Evolutionary conservation across 2,888 invertebrate species (phyloP).

Genomic region (Pocota personata): DNA sequence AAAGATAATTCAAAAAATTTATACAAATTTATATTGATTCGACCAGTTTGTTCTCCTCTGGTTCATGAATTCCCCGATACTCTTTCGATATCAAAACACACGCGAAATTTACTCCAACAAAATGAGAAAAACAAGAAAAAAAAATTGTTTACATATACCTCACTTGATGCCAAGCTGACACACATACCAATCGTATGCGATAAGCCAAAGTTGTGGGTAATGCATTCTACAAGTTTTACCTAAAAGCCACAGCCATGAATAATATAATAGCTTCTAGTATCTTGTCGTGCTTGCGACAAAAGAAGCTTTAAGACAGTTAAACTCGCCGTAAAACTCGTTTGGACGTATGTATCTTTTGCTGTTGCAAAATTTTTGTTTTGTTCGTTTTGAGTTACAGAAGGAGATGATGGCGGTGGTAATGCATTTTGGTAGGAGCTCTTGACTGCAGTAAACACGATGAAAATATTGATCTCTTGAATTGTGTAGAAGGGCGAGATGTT

Average conservation of each 20-base stretch:
- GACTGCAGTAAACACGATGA: not conserved
- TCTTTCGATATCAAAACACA: conserved; percentile 2
- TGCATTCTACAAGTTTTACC: conserved; percentile 59
- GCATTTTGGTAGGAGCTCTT: conserved; percentile 28
- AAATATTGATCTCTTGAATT: conserved; percentile 10
- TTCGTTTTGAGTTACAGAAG: conserved; percentile 3
- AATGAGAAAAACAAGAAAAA: not conserved
- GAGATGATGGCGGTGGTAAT: not conserved
- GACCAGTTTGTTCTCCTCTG: not conserved
- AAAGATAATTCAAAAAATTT: too few relatives aligned
- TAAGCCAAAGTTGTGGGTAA: conserved; percentile 32
- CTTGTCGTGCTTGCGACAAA: conserved; percentile 29
- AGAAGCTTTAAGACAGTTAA: conserved; percentile 30
- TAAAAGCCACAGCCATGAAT: conserved; percentile 45
- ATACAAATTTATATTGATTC: too few relatives aligned
- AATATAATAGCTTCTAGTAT: conserved; percentile 41
- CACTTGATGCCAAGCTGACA: conserved; percentile 35
- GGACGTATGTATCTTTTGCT: not conserved
- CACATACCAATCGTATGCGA: conserved; percentile 58
- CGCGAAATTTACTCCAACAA: conserved; percentile 2
- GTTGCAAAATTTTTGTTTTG: conserved; percentile 37
- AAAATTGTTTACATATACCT: conserved; percentile 36
- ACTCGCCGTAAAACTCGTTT: conserved; percentile 48
- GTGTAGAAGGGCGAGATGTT: not conserved
- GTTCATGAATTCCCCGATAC: not conserved